phyloP scores from a whole-genome alignment of 2,113 vertebrate genomes.

The Otocyon megalotis region DNA sequence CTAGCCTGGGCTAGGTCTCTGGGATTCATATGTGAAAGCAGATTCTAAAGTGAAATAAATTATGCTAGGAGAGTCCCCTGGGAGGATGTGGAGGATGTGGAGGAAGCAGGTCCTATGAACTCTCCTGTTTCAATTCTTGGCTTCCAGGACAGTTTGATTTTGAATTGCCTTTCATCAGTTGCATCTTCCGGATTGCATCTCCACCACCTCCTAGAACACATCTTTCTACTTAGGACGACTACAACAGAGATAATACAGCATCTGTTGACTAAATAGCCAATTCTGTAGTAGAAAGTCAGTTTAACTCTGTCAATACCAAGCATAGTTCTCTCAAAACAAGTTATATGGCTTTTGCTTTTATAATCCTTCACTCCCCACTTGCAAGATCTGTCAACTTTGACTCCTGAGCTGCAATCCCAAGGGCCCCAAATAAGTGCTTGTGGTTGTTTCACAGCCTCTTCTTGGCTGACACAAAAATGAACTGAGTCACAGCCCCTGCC shows the following conservation, averaged over 20 bases:
- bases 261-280: neutral
- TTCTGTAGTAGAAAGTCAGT: neutral
- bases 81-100: neutral
- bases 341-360: neutral
- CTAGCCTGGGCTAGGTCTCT: neutral
- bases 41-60: neutral
- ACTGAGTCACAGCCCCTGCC: neutral
- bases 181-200: neutral
- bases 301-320: neutral
- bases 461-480: neutral
- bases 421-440: too few relatives aligned
- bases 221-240: neutral
- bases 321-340: neutral
- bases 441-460: too few relatives aligned
- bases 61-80: neutral
- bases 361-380: neutral
- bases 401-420: too few relatives aligned
- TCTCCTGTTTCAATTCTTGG: neutral
- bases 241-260: neutral
- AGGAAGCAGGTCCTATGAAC: neutral
- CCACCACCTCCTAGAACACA: neutral
- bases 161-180: neutral
- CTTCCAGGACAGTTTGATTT: neutral
- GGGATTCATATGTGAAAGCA: neutral
- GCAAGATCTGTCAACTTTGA: neutral